Evolutionary conservation across 1,140 invertebrate genomes (phyloP).

Genomic region (Drosophila aff.): DNA sequence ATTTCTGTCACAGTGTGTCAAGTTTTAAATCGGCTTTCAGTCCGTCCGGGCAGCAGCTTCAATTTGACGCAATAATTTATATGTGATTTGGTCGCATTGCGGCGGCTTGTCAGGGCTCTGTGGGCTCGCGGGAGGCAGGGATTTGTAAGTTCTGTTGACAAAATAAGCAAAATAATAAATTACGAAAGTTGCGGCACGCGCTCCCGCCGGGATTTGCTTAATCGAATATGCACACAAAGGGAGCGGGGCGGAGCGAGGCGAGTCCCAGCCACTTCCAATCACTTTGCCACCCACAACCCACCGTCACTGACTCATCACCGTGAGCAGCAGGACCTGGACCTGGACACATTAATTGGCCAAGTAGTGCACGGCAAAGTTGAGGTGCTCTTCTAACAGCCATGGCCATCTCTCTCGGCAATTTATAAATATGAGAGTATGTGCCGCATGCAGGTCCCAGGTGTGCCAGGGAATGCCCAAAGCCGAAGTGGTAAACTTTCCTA

Average conservation of each 20-base stretch:
- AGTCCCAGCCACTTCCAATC: slow-evolving; percentile 12
- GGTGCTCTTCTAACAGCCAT: slow-evolving; percentile 19
- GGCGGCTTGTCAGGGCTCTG: slow-evolving; percentile 40
- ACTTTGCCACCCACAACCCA: slow-evolving; percentile 11
- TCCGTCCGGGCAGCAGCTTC: slow-evolving; percentile 38
- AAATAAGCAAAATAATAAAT: slow-evolving; percentile 80
- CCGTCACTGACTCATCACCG: slow-evolving; percentile 28
- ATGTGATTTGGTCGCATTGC: slow-evolving; percentile 55
- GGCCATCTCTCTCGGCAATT: slow-evolving; percentile 20
- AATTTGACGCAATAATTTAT: slow-evolving; percentile 76
- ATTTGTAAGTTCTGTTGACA: slow-evolving; percentile 73
- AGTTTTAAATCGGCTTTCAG: slow-evolving; percentile 67
- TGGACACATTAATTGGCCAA: slow-evolving; percentile 75
- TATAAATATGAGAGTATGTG: slow-evolving; percentile 41
- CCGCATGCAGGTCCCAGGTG: slow-evolving; percentile 46
- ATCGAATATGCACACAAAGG: slow-evolving; percentile 71
- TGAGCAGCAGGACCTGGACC: not conserved
- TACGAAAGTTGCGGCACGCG: slow-evolving; percentile 60
- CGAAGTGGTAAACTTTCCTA: slow-evolving; percentile 61
- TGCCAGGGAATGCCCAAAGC: slow-evolving; percentile 30
- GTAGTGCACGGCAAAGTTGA: slow-evolving; percentile 34
- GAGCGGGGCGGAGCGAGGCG: too few relatives aligned
- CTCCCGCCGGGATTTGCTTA: slow-evolving; percentile 62
- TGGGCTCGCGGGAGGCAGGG: slow-evolving; percentile 24
- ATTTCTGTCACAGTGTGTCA: slow-evolving; percentile 28